Evolutionary conservation across 2,113 vertebrate species (phyloP).

Genomic region (Platysteira castanea): DNA sequence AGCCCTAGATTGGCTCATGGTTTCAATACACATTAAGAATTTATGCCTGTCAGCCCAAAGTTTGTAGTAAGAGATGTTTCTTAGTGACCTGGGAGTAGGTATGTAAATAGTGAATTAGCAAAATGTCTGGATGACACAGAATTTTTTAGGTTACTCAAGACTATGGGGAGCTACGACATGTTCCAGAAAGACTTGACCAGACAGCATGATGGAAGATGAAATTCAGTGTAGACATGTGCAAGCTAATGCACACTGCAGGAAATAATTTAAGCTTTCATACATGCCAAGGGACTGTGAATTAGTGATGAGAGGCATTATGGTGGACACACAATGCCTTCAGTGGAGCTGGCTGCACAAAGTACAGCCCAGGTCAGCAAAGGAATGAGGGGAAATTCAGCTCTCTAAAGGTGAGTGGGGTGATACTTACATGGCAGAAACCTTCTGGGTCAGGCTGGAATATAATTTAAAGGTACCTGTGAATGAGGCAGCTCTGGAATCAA

Average conservation of each 20-base stretch:
- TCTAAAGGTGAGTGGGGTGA: not conserved
- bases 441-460: slow-evolving; percentile 3
- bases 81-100: slow-evolving; percentile 65
- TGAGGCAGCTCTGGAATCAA: slow-evolving; percentile 19
- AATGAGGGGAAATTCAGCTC: not conserved
- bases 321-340: slow-evolving; percentile 57
- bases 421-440: not conserved
- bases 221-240: slow-evolving; percentile 62
- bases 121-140: slow-evolving; percentile 66
- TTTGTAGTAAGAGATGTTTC: slow-evolving; percentile 58
- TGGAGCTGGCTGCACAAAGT: slow-evolving; percentile 38
- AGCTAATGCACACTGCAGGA: slow-evolving; percentile 64
- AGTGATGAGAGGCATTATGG: slow-evolving; percentile 59
- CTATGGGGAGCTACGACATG: slow-evolving; percentile 47
- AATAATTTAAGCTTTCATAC: slow-evolving; percentile 68
- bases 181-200: slow-evolving; percentile 66
- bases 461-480: slow-evolving; percentile 36
- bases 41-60: slow-evolving; percentile 43
- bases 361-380: slow-evolving; percentile 8
- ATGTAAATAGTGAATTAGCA: slow-evolving; percentile 71
- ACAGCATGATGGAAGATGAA: slow-evolving; percentile 71
- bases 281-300: slow-evolving; percentile 66
- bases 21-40: slow-evolving; percentile 48
- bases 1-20: slow-evolving; percentile 3
- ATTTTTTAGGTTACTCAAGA: slow-evolving; percentile 70